Conservation (phyloP, 2,797 vertebrate genomes). For the Siniperca obscura region DNA sequence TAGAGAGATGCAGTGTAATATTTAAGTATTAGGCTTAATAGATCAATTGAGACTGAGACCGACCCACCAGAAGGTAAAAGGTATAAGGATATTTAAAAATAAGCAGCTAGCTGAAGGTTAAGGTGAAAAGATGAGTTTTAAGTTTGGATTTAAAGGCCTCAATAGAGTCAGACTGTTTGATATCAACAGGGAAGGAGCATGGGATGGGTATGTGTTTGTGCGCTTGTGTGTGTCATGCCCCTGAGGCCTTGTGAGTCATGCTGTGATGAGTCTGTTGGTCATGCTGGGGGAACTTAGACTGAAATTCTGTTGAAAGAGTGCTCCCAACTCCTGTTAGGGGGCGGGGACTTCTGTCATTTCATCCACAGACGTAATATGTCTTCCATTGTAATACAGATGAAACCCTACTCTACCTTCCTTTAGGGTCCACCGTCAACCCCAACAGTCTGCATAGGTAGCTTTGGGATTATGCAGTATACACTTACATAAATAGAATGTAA, state of each 20-base stretch:
- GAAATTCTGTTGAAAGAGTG: conserved; percentile 31
- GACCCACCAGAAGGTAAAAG: too few species aligned
- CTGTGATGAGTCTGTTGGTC: conserved; percentile 30
- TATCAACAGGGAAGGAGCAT: too few species aligned
- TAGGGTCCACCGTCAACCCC: neutral
- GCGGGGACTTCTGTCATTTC: neutral
- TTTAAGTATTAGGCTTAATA: too few species aligned
- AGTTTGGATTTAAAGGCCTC: too few species aligned
- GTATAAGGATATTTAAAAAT: too few species aligned
- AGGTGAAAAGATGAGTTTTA: too few species aligned
- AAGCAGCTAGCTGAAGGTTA: too few species aligned
- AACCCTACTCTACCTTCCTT: neutral
- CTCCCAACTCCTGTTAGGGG: neutral
- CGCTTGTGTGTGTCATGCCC: conserved; percentile 27
- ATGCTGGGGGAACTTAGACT: conserved; percentile 25
- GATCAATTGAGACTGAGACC: too few species aligned
- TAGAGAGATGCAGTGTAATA: too few species aligned
- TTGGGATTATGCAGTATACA: neutral
- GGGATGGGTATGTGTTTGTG: conserved; percentile 1
- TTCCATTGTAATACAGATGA: neutral
- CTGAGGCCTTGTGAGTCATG: conserved; percentile 45
- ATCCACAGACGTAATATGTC: neutral
- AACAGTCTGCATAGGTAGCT: neutral
- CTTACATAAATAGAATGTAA: too few species aligned
- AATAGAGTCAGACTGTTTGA: too few species aligned